Conservation (phyloP, 2,797 vertebrate genomes). For the Pterois miles region DNA sequence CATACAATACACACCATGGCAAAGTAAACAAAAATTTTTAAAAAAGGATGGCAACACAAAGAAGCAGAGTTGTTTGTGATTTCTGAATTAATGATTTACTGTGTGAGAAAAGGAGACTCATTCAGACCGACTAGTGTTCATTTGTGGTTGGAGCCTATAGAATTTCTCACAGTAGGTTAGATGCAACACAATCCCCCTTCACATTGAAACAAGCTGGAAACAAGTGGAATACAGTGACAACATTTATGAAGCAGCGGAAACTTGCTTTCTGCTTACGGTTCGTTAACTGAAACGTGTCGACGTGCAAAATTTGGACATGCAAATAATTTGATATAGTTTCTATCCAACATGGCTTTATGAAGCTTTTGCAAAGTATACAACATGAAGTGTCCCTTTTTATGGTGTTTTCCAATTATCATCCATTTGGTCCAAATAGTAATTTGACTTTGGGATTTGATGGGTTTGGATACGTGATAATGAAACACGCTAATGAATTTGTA, state of each 20-base stretch:
- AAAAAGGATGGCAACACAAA: constrained; percentile 14
- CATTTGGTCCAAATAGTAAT: background rate
- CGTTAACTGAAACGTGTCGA: constrained; percentile 21
- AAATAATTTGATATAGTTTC: constrained; percentile 22
- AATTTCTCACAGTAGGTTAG: constrained; percentile 21
- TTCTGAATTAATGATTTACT: constrained; percentile 24
- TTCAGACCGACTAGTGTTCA: constrained; percentile 53
- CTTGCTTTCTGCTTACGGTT: constrained; percentile 18
- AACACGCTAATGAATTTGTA: background rate
- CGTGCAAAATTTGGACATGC: constrained; percentile 63
- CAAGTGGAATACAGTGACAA: constrained; percentile 23
- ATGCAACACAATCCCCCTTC: constrained; percentile 15
- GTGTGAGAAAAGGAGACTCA: constrained; percentile 55
- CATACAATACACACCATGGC: constrained; percentile 10
- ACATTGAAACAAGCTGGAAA: constrained; percentile 36
- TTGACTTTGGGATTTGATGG: background rate
- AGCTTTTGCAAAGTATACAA: constrained; percentile 49
- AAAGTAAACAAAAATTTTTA: background rate
- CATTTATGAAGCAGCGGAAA: constrained; percentile 8
- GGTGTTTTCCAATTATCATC: background rate
- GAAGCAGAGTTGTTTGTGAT: constrained; percentile 26
- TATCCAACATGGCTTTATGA: constrained; percentile 35
- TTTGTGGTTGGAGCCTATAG: constrained; percentile 31
- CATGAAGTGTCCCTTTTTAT: background rate
- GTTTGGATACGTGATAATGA: constrained; percentile 1